Conservation (phyloP, 2,113 vertebrate genomes). For the Corydoras sp. region DNA sequence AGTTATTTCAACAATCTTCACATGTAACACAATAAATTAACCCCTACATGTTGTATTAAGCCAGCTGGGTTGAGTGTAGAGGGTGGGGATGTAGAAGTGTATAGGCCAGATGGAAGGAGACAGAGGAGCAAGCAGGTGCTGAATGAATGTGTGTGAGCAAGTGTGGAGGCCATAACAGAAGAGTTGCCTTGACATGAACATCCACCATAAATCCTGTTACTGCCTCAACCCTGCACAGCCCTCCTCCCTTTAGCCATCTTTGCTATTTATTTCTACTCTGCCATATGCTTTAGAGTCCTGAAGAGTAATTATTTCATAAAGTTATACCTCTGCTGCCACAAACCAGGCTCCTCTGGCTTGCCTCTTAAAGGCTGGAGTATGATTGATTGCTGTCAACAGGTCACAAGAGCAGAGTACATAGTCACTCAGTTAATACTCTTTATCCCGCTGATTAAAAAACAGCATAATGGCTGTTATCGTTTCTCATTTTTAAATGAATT, state of each 20-base stretch:
- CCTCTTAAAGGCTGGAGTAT: constrained; percentile 51
- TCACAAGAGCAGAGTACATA: constrained; percentile 41
- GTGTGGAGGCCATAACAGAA: constrained; percentile 64
- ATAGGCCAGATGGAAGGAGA: constrained; percentile 6
- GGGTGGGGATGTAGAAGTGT: background rate
- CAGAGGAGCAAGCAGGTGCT: constrained; percentile 63
- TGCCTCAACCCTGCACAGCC: constrained; percentile 44
- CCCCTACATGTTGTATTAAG: constrained; percentile 43
- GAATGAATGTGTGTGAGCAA: constrained; percentile 2
- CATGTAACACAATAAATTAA: constrained; percentile 66
- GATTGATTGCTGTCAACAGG: constrained; percentile 48
- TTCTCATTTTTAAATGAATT: constrained; percentile 14
- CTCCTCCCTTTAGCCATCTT: constrained; percentile 27
- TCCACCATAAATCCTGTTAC: constrained; percentile 70
- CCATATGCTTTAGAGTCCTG: constrained; percentile 54
- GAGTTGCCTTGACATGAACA: constrained; percentile 66
- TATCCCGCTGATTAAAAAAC: background rate
- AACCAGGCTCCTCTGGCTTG: constrained; percentile 51
- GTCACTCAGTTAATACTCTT: background rate
- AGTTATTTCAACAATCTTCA: constrained; percentile 63
- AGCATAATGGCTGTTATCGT: background rate
- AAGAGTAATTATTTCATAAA: constrained; percentile 65
- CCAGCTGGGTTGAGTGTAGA: background rate
- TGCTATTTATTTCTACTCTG: constrained; percentile 64
- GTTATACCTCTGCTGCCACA: constrained; percentile 58